Evolutionary conservation across 1,140 invertebrate species (phyloP), one percentile per base, ranked within the genome.

Genomic region (Eciton burchellii): DNA sequence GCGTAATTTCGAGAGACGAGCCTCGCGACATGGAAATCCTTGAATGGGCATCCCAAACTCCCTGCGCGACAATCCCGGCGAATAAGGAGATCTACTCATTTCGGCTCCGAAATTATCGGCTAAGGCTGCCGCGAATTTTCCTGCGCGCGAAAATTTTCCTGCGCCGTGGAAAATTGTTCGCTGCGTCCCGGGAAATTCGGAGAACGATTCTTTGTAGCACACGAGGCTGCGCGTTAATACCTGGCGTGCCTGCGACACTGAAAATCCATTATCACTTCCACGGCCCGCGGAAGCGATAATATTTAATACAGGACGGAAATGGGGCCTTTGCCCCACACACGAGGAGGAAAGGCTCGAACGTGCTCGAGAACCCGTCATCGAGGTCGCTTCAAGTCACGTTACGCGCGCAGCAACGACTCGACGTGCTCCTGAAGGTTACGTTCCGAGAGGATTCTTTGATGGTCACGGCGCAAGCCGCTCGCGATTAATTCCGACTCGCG

Each of bases 401-500:
- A 60, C 76, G 84, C 82, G 66, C 72, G 52, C 59, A 71, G 82
- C 85, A 84, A 85, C 82, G 85, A 85, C 86, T 84, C 45, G 66
- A n/a, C 47, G 63, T 85, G 87, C 82, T 88, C 73, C 86, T 90
- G 90, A 91, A 84, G 79, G 86, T 73, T 90, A 68, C 74, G 49
- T 68, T 68, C n/a, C n/a, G 73, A 89, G 84, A 87, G 83, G 68
- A 59, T 81, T 85, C 73, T 84, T 79, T 74, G 76, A 85, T 83
- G 77, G 47, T 26, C 72, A 70, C 74, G 71, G 84, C 83, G 83
- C 81, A 79, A 89, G 85, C 86, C 83, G 60, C 73, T 35, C 35
- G 6, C 79, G 90, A 91, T 91, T 90, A 91, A 89, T 89, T 84
- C 66, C 74, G 83, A 65, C 82, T 82, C 65, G 76, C 47, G 63